A percentile compares a stretch with the other conserved stretches of the same genome.
phyloP scores from a whole-genome alignment of 1,140 invertebrate species.

The Bilobella aurantiaca region DNA sequence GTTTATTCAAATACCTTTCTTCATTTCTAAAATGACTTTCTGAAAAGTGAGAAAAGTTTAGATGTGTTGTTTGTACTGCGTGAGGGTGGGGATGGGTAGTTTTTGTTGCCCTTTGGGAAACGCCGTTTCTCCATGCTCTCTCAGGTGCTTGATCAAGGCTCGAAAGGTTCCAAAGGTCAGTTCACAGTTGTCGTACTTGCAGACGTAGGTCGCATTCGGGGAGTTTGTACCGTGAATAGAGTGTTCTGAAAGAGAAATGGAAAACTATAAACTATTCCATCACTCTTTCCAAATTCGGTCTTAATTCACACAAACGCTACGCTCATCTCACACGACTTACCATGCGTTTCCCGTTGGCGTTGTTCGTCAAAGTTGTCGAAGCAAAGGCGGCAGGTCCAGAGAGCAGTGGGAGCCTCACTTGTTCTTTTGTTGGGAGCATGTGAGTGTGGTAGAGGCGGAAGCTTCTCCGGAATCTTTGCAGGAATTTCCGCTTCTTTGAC shows the following conservation, averaged over 20 bases:
- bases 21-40: too few species aligned
- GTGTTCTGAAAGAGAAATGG: neutral
- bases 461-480: too few species aligned
- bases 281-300: too few species aligned
- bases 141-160: neutral
- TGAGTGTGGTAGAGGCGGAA: neutral
- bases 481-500: neutral
- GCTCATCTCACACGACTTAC: too few species aligned
- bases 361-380: neutral
- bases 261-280: too few species aligned
- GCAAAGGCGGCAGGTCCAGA: neutral
- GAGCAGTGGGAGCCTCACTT: neutral
- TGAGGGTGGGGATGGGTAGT: neutral
- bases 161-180: neutral
- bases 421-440: neutral
- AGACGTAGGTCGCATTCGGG: neutral
- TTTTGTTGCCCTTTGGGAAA: neutral
- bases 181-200: neutral
- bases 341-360: neutral
- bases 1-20: too few species aligned
- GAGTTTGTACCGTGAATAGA: neutral
- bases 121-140: neutral
- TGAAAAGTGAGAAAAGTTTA: too few species aligned
- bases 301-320: too few species aligned
- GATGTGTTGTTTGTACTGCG: neutral